Base-by-base conservation (phyloP, 2,888 invertebrate species). In the Drosophila mulleri region DNA sequence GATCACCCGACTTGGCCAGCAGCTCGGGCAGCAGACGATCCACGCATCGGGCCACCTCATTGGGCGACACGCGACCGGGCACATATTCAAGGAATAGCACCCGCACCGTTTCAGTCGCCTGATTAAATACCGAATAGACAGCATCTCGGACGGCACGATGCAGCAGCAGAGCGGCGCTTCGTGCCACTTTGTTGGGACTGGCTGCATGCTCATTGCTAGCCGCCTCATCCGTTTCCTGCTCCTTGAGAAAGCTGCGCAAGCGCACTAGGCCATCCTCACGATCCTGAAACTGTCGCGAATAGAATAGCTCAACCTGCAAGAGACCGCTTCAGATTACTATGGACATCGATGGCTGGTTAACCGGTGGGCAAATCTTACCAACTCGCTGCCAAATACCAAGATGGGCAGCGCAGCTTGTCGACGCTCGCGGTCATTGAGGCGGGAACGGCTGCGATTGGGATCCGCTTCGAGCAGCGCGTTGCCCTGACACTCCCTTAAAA, bases 351-450 rank as follows among this genome's bases (percentile, higher is more conserved):
- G 6, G 14, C 6, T 8, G 16, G 12, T 18, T 14, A n/a, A 6
- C 7, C 2, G 41, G 7, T 6, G 12, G 12, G n/a, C 6, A 18
- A 32, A 2, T 67, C 91, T 89, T 92, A 97, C 98, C 93, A 98
- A 93, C 59, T 97, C 96, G 92, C 96, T 96, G 67, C 98, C 98
- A 93, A 98, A 98, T 47, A 98, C 97, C 62, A 98, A 94, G 88
- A 98, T 98, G 0, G 98, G 97, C 68, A 98, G 92, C 0, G 98
- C 97, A 0, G 98, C 98, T 92, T 98, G 92, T 88, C 97, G 96
- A 87, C 96, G 95, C 91, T 97, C 97, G 60, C 97, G 93, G 88
- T 97, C 97, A 68, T 96, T 97, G 89, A 93, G 94, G 93, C 80
- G 95, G 94, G 80, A 94, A 90, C 88, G 93, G 86, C 93, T 94